Evolutionary conservation across 2,113 vertebrate genomes (phyloP).

Genomic region (Charadrius vociferus): DNA sequence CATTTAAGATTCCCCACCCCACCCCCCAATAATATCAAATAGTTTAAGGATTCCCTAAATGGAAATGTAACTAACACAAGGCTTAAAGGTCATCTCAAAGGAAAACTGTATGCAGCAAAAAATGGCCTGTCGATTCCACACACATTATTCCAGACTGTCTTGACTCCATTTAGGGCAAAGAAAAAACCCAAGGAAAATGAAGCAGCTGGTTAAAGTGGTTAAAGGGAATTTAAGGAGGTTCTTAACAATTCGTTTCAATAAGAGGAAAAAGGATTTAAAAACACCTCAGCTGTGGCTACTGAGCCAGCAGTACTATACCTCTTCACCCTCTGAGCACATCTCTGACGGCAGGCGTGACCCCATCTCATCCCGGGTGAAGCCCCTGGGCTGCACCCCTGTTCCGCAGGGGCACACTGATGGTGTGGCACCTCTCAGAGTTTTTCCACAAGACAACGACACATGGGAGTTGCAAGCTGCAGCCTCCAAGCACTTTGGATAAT

Average conservation of each 20-base stretch:
- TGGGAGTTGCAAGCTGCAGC: neutral
- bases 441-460: neutral
- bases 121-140: neutral
- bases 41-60: conserved; percentile 22
- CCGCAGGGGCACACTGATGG: accelerated
- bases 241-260: neutral
- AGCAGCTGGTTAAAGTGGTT: neutral
- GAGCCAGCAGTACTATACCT: neutral
- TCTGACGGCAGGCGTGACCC: neutral
- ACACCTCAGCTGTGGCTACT: neutral
- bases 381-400: neutral
- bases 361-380: neutral
- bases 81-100: conserved; percentile 27
- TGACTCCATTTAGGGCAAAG: neutral
- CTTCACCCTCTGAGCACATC: neutral
- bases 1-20: neutral
- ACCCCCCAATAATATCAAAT: neutral
- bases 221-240: conserved; percentile 32
- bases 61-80: neutral
- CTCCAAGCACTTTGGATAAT: neutral
- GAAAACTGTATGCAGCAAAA: neutral
- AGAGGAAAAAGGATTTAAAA: neutral
- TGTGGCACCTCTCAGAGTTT: neutral
- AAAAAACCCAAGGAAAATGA: neutral
- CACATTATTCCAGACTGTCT: neutral